Evolutionary conservation across 2,888 invertebrate species (phyloP).

Genomic region (Mythimna ferrago): DNA sequence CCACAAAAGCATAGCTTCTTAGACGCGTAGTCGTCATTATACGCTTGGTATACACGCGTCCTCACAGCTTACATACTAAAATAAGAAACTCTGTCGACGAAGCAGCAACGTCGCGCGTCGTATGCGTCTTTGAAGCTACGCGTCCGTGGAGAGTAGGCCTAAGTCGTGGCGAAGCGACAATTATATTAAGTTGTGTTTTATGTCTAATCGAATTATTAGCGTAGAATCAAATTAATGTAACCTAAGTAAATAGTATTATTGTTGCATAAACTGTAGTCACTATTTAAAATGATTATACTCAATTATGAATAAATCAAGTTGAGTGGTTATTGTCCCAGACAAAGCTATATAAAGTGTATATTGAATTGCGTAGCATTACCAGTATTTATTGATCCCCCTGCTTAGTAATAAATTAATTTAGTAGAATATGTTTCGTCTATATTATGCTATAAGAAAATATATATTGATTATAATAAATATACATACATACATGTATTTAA

Average conservation of each 20-base stretch:
- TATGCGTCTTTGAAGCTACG: too few relatives aligned
- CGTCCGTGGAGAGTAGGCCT: too few relatives aligned
- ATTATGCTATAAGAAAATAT: conserved; percentile 10
- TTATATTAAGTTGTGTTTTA: conserved; percentile 13
- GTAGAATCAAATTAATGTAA: conserved; percentile 9
- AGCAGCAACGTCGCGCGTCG: too few relatives aligned
- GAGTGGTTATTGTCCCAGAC: conserved; percentile 6
- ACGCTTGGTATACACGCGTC: too few relatives aligned
- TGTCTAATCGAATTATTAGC: conserved; percentile 13
- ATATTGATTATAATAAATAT: conserved; percentile 2
- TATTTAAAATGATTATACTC: conserved; percentile 14
- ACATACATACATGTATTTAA: conserved; percentile 5
- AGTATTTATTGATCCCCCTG: conserved; percentile 47
- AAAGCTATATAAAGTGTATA: conserved; percentile 6
- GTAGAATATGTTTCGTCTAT: conserved; percentile 10
- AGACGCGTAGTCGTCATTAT: too few relatives aligned
- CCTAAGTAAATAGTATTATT: neutral
- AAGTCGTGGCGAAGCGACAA: neutral
- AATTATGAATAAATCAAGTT: conserved; percentile 2
- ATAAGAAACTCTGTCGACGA: too few relatives aligned
- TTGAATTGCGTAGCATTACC: conserved; percentile 14
- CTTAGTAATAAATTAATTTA: conserved; percentile 25
- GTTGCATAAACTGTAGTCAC: conserved; percentile 18
- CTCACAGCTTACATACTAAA: too few relatives aligned
- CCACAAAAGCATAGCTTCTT: too few relatives aligned